Conservation (phyloP, 2,797 vertebrate genomes). For the Sebastes trivittatus region DNA sequence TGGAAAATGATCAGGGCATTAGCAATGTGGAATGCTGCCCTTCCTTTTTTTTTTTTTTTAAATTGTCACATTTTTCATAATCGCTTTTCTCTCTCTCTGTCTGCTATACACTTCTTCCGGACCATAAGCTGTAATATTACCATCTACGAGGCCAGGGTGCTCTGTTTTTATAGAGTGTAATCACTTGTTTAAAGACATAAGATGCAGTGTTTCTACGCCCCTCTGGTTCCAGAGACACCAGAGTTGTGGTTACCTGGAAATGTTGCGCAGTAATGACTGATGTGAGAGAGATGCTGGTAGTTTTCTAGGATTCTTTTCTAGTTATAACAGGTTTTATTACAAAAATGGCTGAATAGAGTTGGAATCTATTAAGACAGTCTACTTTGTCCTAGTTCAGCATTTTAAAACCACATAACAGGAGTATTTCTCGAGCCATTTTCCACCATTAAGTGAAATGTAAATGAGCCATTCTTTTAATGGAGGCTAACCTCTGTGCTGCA, state of each 20-base stretch:
- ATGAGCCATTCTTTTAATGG: constrained; percentile 63
- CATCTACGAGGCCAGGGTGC: background rate
- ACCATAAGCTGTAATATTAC: background rate
- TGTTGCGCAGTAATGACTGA: background rate
- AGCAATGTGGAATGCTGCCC: constrained; percentile 31
- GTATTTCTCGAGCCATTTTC: constrained; percentile 60
- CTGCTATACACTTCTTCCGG: background rate
- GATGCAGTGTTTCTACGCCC: background rate
- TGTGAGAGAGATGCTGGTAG: background rate
- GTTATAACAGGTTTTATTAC: background rate
- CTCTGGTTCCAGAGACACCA: background rate
- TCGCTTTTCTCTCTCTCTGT: background rate
- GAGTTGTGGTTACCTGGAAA: background rate
- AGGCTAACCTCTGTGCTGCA: constrained; percentile 35
- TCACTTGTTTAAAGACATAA: background rate
- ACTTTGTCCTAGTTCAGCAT: constrained; percentile 15
- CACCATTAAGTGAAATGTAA: constrained; percentile 61
- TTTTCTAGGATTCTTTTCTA: background rate
- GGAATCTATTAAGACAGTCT: constrained; percentile 12
- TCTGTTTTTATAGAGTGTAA: background rate
- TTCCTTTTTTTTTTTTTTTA: background rate
- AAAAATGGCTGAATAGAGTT: background rate
- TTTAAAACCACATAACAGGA: constrained; percentile 44
- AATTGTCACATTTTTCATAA: constrained; percentile 15
- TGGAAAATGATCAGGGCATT: constrained; percentile 54